Percentiles rank a stretch among this genome's conserved stretches.
phyloP scores from a whole-genome alignment of 2,888 invertebrate genomes.

The Neoascia interrupta region DNA sequence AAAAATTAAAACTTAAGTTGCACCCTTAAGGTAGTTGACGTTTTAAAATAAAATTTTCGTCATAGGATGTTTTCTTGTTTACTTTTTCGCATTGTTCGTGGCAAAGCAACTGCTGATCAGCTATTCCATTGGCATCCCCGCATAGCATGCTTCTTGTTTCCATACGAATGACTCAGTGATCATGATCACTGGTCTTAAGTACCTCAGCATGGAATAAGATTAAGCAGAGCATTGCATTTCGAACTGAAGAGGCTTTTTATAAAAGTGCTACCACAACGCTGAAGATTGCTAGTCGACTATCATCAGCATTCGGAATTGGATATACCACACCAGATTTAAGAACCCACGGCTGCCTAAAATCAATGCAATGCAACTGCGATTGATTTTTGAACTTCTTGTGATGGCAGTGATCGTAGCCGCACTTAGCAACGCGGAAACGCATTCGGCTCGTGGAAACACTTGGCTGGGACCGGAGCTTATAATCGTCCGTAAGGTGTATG shows the following conservation, averaged over 20 bases:
- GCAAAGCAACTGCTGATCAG: no score
- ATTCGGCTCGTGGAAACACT: constrained; percentile 29
- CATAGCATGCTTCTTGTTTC: constrained; percentile 77
- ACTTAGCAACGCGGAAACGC: constrained; percentile 45
- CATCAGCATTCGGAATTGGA: constrained; percentile 56
- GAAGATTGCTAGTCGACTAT: constrained; percentile 71
- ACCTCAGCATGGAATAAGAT: constrained; percentile 55
- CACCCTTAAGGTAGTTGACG: constrained; percentile 12
- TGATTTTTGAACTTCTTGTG: constrained; percentile 58
- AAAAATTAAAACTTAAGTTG: constrained; percentile 62
- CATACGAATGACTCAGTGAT: constrained; percentile 75
- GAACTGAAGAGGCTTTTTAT: constrained; percentile 76
- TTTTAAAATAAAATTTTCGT: constrained; percentile 37
- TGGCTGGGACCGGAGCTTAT: constrained; percentile 81
- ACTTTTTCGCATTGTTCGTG: no score
- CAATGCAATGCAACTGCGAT: constrained; percentile 66
- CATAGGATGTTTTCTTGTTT: constrained; percentile 24
- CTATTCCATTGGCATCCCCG: constrained; percentile 48
- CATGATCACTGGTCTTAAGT: constrained; percentile 47
- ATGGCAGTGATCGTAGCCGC: constrained; percentile 50
- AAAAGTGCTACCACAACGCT: constrained; percentile 75
- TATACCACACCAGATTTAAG: constrained; percentile 25
- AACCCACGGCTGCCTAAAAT: constrained; percentile 4
- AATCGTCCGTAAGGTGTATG: constrained; percentile 83
- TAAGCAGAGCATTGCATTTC: constrained; percentile 68